Evolutionary conservation across 2,888 invertebrate species (phyloP).

Genomic region (Conomelus anceps): DNA sequence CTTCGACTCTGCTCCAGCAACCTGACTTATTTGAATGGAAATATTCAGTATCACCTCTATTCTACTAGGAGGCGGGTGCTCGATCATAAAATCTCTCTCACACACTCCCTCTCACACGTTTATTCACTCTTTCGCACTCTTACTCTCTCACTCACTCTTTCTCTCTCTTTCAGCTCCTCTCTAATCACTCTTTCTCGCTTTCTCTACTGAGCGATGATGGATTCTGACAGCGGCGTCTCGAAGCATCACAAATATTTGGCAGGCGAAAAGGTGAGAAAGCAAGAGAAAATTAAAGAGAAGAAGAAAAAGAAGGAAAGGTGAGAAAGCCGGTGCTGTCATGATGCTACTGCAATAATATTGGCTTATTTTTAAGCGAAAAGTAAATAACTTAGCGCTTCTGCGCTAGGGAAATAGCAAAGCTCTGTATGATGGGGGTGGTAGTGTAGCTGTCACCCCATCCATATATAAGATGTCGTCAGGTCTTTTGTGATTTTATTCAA

Average conservation of each 20-base stretch:
- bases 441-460: neutral
- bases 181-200: no score
- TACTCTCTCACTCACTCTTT: no score
- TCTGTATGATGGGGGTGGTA: neutral
- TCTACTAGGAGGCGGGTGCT: no score
- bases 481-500: neutral
- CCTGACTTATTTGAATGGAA: no score
- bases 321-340: neutral
- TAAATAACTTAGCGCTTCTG: neutral
- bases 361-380: neutral
- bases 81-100: no score
- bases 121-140: neutral
- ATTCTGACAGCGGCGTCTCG: neutral
- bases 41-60: no score
- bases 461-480: neutral
- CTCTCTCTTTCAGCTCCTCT: no score
- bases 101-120: no score
- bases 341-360: neutral
- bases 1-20: no score
- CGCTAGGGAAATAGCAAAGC: neutral
- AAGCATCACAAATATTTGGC: neutral
- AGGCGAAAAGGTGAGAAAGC: neutral
- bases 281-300: neutral
- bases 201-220: neutral
- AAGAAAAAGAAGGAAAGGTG: neutral